Base-by-base conservation (phyloP, 2,797 vertebrate species). In the Danio aesculapii region DNA sequence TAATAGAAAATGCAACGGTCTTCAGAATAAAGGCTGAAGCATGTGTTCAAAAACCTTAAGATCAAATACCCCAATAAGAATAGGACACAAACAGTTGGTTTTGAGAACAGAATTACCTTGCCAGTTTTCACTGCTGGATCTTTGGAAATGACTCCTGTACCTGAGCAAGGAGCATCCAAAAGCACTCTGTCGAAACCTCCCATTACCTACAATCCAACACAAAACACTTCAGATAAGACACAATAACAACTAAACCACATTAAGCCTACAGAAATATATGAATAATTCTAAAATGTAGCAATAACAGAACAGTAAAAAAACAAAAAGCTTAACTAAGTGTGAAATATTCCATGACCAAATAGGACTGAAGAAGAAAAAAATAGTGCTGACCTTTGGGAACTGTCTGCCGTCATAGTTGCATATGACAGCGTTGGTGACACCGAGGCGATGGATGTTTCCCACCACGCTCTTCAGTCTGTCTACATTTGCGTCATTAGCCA, bases 131-230 rank as follows among this genome's bases (percentile, higher is more conserved):
- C 96, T 41, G 95, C 93, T 17, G 97, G 98, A 89, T 99, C 98
- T 93, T 99, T 99, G 55, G 98, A 95, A 74, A 99, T 98, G 82
- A 99, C 90, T 0, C 98, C 98, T 0, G 98, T 99, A 72, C 98
- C 98, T 0, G 98, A 98, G 87, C 98, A 99, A 0, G 98, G 98
- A 52, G 98, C 98, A n/a, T 99, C 98, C 46, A 99, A 92, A 83
- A 99, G 91, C 16, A 98, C 97, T 71, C 98, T 90, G 81, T 99
- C 98, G 13, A 99, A 99, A 12, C 98, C 98, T 55, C 97, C 96
- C 88, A 98, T 95, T 8, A 99, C 96, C 98, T 99, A 75, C 13
- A 55, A 77, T 53, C 52, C 13, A 70, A 11, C 59, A 75, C 3
- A 19, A 61, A 71, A 75, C 4, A 16, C 6, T 17, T 13, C 39